Conservation (phyloP, 1,140 invertebrate species). For the Micrasema minimum region DNA sequence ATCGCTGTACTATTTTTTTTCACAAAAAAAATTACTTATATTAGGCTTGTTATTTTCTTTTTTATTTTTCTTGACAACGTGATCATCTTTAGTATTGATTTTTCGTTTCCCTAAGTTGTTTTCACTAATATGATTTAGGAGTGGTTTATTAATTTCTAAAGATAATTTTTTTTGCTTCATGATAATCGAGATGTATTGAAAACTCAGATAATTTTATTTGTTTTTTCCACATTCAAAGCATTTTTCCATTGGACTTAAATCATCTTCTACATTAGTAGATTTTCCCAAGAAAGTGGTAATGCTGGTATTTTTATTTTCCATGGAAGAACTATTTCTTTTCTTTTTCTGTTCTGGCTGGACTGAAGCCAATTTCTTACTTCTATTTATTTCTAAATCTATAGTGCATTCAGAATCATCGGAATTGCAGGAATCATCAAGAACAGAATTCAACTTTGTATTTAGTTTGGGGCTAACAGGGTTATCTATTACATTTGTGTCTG, state of each 20-base stretch:
- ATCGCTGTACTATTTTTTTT: slow-evolving; percentile 10
- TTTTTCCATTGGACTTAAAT: slow-evolving; percentile 55
- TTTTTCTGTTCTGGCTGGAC: slow-evolving; percentile 38
- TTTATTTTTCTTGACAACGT: slow-evolving; percentile 18
- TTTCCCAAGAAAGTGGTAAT: slow-evolving; percentile 57
- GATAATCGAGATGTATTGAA: slow-evolving; percentile 76
- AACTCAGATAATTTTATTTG: slow-evolving; percentile 69
- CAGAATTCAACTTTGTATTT: neutral
- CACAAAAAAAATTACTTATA: slow-evolving; percentile 6
- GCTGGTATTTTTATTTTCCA: slow-evolving; percentile 21
- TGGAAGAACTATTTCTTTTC: slow-evolving; percentile 46
- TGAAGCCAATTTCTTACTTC: slow-evolving; percentile 54
- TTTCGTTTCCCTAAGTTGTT: slow-evolving; percentile 49
- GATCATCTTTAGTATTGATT: slow-evolving; percentile 21
- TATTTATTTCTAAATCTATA: slow-evolving; percentile 64
- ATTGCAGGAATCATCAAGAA: slow-evolving; percentile 37
- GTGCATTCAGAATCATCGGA: slow-evolving; percentile 59
- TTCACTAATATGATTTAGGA: slow-evolving; percentile 4
- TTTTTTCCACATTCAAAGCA: slow-evolving; percentile 74
- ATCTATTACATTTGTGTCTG: neutral
- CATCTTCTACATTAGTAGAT: slow-evolving; percentile 10
- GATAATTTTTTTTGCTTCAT: slow-evolving; percentile 76
- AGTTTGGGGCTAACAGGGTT: neutral
- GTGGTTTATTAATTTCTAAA: slow-evolving; percentile 58
- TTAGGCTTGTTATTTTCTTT: slow-evolving; percentile 30